Evolutionary conservation across 1,140 invertebrate species (phyloP).

Genomic region (Philotrypesis tridentata): DNA sequence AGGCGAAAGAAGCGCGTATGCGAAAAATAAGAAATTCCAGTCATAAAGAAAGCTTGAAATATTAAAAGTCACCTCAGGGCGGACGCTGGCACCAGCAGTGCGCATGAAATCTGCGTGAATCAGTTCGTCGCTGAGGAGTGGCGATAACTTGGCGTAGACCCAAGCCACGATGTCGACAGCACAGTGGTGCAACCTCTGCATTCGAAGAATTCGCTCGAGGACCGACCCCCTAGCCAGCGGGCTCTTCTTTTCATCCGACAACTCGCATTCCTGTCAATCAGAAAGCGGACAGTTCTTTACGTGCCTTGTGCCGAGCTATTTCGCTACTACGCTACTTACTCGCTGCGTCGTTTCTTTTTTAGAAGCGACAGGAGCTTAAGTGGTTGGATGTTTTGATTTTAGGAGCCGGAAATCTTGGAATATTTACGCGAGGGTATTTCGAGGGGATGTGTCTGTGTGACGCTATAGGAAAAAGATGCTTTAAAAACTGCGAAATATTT

Average conservation of each 20-base stretch:
- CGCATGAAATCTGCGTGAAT: conserved; percentile 54
- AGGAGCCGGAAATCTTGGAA: neutral
- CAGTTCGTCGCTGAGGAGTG: conserved; percentile 60
- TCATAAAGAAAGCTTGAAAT: neutral
- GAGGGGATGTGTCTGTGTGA: neutral
- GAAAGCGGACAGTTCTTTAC: conserved; percentile 1
- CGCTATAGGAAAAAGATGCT: neutral
- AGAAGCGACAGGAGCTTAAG: neutral
- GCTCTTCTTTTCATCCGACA: neutral
- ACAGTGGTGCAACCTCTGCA: conserved; percentile 64
- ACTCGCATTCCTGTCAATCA: conserved; percentile 40
- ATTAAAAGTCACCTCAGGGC: neutral
- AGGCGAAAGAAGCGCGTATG: too few species aligned
- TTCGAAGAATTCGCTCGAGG: conserved; percentile 64
- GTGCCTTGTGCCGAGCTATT: neutral
- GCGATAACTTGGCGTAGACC: conserved; percentile 59
- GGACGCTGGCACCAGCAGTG: too few species aligned
- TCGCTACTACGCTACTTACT: neutral
- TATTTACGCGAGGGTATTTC: neutral
- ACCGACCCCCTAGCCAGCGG: conserved; percentile 58
- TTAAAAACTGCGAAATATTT: too few species aligned
- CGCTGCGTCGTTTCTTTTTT: neutral
- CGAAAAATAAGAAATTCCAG: too few species aligned
- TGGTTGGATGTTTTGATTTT: conserved; percentile 4
- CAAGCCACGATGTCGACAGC: conserved; percentile 60